Base-by-base conservation (phyloP, 1,140 invertebrate genomes). In the Lutraria rhynchaena region DNA sequence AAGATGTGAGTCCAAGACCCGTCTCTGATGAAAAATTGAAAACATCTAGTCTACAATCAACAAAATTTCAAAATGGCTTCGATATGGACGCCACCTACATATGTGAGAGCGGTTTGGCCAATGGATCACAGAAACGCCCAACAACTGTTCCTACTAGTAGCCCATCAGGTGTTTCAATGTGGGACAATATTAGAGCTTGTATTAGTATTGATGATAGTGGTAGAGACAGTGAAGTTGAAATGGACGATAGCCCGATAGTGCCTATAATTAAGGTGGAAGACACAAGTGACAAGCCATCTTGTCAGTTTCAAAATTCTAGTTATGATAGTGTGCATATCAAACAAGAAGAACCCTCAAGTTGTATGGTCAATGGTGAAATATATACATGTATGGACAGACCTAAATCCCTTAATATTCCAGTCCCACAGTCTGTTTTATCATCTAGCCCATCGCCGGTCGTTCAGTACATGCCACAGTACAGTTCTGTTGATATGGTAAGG, bases 161-260 rank as follows among this genome's bases (percentile, higher is more conserved):
- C 1, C 44, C 65, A 17, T 17, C 76, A 1, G 44, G 63, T 1
- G 86, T 87, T 78, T 87, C 89, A 0, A 44, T 91, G 55, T 91
- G 90, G 90, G 90, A 91, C 31, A 89, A 90, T 55, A 77, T 91
- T n/a, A 85, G 87, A 57, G 85, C 82, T 29, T 87, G 88, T 86
- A 89, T 90, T 41, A 85, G 89, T 81, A 87, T 90, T 41, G 53
- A 82, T 9, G 78, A 77, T 41, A 71, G 71, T n/a, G 67, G 60
- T 29, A 75, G 53, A 33, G 81, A 80, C 22, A 67, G 71, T 69
- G 78, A 70, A 19, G 71, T 41, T 17, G 58, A 69, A 55, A 80
- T 73, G 55, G 76, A 74, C 17, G 83, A 81, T 44, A 61, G 57
- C 31, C 71, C 58, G 29, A 41, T 60, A 51, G 63, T 83, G 70